Evolutionary conservation across 2,888 invertebrate genomes (phyloP), one percentile per base, ranked within the genome.

Genomic region (Drosophila peninsularis): DNA sequence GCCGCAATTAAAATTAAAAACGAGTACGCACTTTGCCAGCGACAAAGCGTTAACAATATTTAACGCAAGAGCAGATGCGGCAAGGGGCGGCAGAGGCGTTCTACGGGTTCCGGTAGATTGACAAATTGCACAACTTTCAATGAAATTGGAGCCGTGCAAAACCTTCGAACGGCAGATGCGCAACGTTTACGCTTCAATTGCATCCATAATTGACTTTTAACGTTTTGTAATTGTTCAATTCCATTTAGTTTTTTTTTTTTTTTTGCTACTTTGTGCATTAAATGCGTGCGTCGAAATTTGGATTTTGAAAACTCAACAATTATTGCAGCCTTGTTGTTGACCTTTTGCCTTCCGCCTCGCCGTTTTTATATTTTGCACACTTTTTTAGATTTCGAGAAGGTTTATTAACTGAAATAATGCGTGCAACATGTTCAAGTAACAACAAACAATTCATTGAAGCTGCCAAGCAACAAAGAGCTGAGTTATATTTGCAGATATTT

Each of bases 161-260:
- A 75, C 87, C 79, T 82, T 87, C 66, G 70, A 64, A 67, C 47
- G 81, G 87, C 81, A 82, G 87, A 86, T 86, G 87, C 70, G 84
- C 72, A 62, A 21, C 27, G 68, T 44, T 61, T 60, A 65, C 63
- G 54, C 57, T 65, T 78, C 56, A 60, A 70, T 64, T 82, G 58
- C 60, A 66, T 60, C 72, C 76, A 82, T 86, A 82, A 86, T 83
- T 86, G 75, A 86, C 58, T 78, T 82, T 84, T 66, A 71, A 84
- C 63, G 57, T 64, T 54, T 50, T 58, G 37, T 60, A 62, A 63
- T 71, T 75, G 69, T 44, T 74, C 47, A 68, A 73, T 63, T 50
- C n/a, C 10, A n/a, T n/a, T n/a, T n/a, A n/a, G n/a, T n/a, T n/a
- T 62, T 47, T 36, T 39, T 62, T 30, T n/a, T 1, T 7, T 19